Conservation (phyloP, 2,797 vertebrate genomes). For the Siniperca scherzeri region DNA sequence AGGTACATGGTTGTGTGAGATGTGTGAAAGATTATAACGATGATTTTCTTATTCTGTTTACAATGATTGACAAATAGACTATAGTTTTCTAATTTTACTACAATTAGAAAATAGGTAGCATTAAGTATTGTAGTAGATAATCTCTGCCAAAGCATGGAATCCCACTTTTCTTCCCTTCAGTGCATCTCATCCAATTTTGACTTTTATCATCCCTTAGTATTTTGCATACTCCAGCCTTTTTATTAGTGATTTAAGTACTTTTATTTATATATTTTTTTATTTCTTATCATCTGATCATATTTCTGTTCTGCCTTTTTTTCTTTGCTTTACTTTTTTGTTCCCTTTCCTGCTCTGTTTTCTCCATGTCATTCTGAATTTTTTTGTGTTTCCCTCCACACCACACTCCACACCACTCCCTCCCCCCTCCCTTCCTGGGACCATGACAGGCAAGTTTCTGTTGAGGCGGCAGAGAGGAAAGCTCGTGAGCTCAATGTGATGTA, state of each 20-base stretch:
- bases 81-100: not conserved
- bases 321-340: conserved; percentile 59
- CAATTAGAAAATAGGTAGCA: not conserved
- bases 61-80: not conserved
- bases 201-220: conserved; percentile 69
- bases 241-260: conserved; percentile 48
- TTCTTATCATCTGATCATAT: conserved; percentile 69
- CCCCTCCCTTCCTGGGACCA: conserved; percentile 72
- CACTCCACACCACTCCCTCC: conserved; percentile 56
- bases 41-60: not conserved
- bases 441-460: conserved; percentile 90
- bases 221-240: conserved; percentile 50
- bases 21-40: conserved; percentile 23
- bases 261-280: conserved; percentile 60
- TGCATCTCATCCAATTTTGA: conserved; percentile 75
- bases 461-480: conserved; percentile 90
- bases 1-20: conserved; percentile 82
- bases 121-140: conserved; percentile 18
- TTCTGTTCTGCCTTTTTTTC: conserved; percentile 59
- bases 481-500: conserved; percentile 90
- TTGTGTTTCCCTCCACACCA: conserved; percentile 73
- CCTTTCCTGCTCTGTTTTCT: conserved; percentile 63
- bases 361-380: conserved; percentile 74
- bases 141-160: conserved; percentile 72
- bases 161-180: conserved; percentile 71